phyloP scores from a whole-genome alignment of 2,797 vertebrate species.

The Sebastiscus albofasciatus region DNA sequence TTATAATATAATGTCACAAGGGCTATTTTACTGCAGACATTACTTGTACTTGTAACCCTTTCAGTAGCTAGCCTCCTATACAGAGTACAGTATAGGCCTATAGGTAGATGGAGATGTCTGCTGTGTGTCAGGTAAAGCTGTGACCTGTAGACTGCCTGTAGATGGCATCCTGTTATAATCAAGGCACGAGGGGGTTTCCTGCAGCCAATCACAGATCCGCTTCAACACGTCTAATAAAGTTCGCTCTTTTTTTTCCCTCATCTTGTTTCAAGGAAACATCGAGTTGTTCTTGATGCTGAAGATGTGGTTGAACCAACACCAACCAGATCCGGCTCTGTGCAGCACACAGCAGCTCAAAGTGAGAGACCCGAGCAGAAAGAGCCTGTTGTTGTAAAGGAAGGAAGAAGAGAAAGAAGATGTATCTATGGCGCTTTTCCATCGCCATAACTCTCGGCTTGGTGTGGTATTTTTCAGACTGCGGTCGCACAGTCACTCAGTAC shows the following conservation, averaged over 20 bases:
- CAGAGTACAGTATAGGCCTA: too few species aligned
- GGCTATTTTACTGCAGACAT: too few species aligned
- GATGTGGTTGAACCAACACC: slow-evolving; percentile 29
- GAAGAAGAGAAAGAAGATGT: slow-evolving; percentile 63
- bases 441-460: slow-evolving; percentile 62
- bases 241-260: too few species aligned
- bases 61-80: too few species aligned
- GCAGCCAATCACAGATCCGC: slow-evolving; percentile 70
- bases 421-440: slow-evolving; percentile 61
- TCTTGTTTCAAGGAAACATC: not conserved
- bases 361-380: not conserved
- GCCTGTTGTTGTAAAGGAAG: not conserved
- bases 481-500: slow-evolving; percentile 56
- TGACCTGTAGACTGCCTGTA: slow-evolving; percentile 69
- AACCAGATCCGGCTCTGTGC: not conserved
- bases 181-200: not conserved
- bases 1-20: too few species aligned
- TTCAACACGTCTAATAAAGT: slow-evolving; percentile 27
- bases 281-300: not conserved
- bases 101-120: too few species aligned
- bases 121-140: too few species aligned
- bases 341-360: not conserved
- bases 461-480: slow-evolving; percentile 77
- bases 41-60: too few species aligned
- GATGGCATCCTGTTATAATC: slow-evolving; percentile 51